Base-by-base conservation (phyloP, 2,113 vertebrate species). In the Haplochromis burtoni region DNA sequence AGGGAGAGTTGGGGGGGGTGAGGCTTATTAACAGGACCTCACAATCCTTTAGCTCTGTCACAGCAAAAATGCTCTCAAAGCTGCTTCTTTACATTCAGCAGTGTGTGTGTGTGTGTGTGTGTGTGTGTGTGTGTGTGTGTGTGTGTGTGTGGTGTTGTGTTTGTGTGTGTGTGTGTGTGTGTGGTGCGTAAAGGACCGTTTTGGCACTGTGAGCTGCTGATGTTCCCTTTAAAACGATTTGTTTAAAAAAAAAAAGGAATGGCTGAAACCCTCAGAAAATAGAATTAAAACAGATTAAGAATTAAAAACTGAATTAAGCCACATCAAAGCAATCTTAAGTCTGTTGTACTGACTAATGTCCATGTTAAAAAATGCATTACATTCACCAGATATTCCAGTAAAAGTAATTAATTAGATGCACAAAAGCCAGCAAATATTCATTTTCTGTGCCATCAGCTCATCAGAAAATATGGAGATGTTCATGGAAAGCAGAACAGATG, bases 11-110 rank as follows among this genome's bases (percentile, higher is more conserved):
- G 57, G 86, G 85, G 31, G 87, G 66, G 80, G 35, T 7, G 79
- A 16, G 83, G 82, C 91, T 90, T 88, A 93, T 95, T 95, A 94
- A 92, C 78, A 90, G 91, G 87, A 89, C 71, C 17, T 81, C 47
- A 49, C 51, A 87, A 87, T 93, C 90, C 91, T 93, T 88, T 84
- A 86, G 87, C 57, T 90, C 82, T 83, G 90, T 91, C 92, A 87
- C 86, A 63, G 86, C 40, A 59, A 29, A 81, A 68, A 86, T n/a
- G 19, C 45, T 73, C 79, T 26, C 10, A 76, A 54, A 88, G 26
- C 45, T 51, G 59, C 29, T 76, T 26, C 19, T 57, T 83, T 21
- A 13, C 81, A 61, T 61, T 57, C n/a, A 68, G 63, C 35, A 14
- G 51, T 26, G 31, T 7, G 2, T 31, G 29, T 0, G 29, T 31